Evolutionary conservation across 2,797 vertebrate species (phyloP), one percentile per base, ranked within the genome.

Genomic region (Rhynchotus rufescens): DNA sequence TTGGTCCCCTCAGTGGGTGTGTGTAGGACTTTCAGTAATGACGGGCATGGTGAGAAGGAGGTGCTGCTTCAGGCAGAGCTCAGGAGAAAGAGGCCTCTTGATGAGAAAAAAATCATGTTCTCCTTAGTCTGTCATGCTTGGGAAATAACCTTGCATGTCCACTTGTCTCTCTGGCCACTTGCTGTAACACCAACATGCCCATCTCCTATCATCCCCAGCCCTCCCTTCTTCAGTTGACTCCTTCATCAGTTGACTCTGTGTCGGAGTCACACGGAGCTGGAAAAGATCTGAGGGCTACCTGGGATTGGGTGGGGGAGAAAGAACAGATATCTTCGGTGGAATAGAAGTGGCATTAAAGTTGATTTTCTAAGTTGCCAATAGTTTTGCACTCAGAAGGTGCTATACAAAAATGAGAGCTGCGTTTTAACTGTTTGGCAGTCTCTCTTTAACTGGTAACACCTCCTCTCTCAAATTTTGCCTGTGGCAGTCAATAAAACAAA

Each of bases 401-500:
- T 67, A 12, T 76, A 72, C 66, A 76, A 84, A 94, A 96, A 78
- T 94, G 32, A 42, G 30, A 86, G 32, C 69, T 78, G 34, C 74
- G 61, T 88, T 88, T 91, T 86, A 88, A 84, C 59, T 72, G 52
- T 92, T 93, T 67, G 66, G 30, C n/a, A 73, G 66, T 80, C 49
- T 92, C 36, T 81, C 60, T 93, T 95, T 95, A 90, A 91, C 56
- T 92, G 51, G 75, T 94, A 89, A 73, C 87, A 90, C 86, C 90
- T 89, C 45, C 28, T 84, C 42, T 89, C 87, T 88, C 64, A 79
- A 77, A 78, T 90, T 93, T 96, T 93, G 89, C 86, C 86, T 38
- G n/a, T 90, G 89, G 91, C 89, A 89, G 78, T 86, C 75, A 92
- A 77, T 93, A 95, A 95, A 92, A 87, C 84, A 94, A 94, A 91